Conservation (phyloP, 1,140 invertebrate genomes). For the Drosophila truncata region DNA sequence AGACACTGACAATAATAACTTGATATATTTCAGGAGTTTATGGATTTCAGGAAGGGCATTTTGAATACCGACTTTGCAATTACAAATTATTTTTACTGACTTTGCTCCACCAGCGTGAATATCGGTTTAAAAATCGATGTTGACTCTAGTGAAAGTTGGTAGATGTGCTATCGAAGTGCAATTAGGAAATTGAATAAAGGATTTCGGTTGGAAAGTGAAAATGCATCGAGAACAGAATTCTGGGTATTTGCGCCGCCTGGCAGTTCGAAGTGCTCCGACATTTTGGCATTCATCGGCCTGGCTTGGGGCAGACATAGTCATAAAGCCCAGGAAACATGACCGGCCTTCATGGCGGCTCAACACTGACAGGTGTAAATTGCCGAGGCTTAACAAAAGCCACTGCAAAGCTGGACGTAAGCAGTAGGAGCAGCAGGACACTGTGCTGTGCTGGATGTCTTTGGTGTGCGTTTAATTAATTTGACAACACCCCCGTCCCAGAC, state of each 20-base stretch:
- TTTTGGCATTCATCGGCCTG: constrained; percentile 9
- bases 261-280: constrained; percentile 12
- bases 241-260: neutral
- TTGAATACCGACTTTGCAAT: too few species aligned
- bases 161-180: constrained; percentile 38
- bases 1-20: neutral
- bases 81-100: constrained; percentile 10
- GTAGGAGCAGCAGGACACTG: constrained; percentile 17
- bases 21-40: neutral
- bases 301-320: constrained; percentile 24
- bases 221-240: constrained; percentile 11
- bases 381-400: constrained; percentile 62
- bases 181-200: constrained; percentile 52
- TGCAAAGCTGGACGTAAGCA: constrained; percentile 34
- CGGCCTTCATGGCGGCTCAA: constrained; percentile 54
- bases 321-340: constrained; percentile 44
- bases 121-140: constrained; percentile 32
- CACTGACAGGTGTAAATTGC: constrained; percentile 71
- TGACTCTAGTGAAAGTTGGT: constrained; percentile 46
- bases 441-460: constrained; percentile 33
- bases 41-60: constrained; percentile 3
- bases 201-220: constrained; percentile 19
- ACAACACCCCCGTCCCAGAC: constrained; percentile 24
- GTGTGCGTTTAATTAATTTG: constrained; percentile 65
- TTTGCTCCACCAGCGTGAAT: constrained; percentile 22